Percentiles rank a stretch among this genome's conserved stretches.
These are phyloP conservation scores for Nothoprocta perdicaria DNA, from an alignment of 2,113 vertebrate species.

Conservation along the genomic window DNA sequence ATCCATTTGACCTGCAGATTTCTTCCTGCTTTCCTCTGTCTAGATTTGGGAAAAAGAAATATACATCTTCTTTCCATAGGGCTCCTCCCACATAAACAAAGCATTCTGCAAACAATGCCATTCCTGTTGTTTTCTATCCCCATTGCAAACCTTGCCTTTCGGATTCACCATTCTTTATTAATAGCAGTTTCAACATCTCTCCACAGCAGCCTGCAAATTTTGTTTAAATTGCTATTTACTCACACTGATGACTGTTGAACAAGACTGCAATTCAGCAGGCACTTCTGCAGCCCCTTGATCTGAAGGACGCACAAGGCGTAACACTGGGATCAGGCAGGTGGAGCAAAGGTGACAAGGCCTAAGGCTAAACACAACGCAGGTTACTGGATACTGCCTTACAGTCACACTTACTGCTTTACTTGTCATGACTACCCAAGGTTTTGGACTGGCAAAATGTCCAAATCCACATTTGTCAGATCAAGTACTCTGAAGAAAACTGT, in stretches of 20 bases:
- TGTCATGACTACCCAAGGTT: rapidly evolving
- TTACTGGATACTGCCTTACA: neutral
- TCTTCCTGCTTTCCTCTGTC: neutral
- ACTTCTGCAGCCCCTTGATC: neutral
- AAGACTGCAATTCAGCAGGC: neutral
- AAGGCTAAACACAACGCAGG: neutral
- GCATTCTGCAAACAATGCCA: rapidly evolving
- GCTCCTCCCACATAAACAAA: neutral
- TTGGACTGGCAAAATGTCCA: neutral
- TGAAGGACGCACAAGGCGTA: rapidly evolving
- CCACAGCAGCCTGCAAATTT: neutral
- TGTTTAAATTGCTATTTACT: neutral
- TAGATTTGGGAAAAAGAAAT: neutral
- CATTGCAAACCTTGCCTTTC: neutral
- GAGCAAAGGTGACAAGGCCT: neutral
- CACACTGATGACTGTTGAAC: neutral
- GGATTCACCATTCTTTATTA: neutral
- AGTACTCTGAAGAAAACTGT: neutral
- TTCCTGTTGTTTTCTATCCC: neutral
- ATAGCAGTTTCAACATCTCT: neutral
- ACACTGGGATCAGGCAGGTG: neutral
- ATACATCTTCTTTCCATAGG: neutral
- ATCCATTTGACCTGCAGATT: neutral
- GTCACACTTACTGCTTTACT: neutral
- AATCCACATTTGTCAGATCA: neutral